These are phyloP conservation scores for Palythoa heliodiscus DNA, from an alignment of 92 coral and sea anemone species.

Conservation along the genomic window DNA sequence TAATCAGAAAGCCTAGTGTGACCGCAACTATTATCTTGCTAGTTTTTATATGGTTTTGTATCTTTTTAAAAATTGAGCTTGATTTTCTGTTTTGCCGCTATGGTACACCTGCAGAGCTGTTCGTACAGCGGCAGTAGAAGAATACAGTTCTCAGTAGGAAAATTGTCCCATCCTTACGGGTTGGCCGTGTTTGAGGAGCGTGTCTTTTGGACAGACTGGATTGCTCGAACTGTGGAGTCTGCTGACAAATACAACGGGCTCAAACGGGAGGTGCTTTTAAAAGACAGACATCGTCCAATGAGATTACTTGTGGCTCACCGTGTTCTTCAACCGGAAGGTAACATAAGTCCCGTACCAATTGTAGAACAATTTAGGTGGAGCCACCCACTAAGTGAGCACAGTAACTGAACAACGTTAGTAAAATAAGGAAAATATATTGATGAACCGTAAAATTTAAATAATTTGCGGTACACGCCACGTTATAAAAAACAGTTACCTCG, in stretches of 20 bases:
- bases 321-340: constrained; percentile 34
- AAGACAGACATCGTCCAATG: constrained; percentile 29
- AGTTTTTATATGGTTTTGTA: too few relatives aligned
- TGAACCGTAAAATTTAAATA: too few relatives aligned
- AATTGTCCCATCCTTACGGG: constrained; percentile 26
- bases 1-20: too few relatives aligned
- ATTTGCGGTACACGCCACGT: too few relatives aligned
- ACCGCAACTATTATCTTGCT: too few relatives aligned
- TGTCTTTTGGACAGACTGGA: constrained; percentile 39
- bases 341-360: too few relatives aligned
- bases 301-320: constrained; percentile 11
- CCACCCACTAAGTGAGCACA: too few relatives aligned
- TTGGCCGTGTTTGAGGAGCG: constrained; percentile 38
- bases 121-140: constrained; percentile 21
- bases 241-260: constrained; percentile 35
- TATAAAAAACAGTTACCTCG: too few relatives aligned
- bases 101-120: constrained; percentile 5
- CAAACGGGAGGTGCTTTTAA: constrained; percentile 18
- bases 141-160: not conserved
- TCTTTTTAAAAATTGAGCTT: too few relatives aligned
- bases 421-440: too few relatives aligned
- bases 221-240: constrained; percentile 38
- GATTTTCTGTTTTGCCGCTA: not conserved
- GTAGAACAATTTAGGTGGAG: too few relatives aligned
- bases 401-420: too few relatives aligned